A percentile compares a stretch with the other conserved stretches of the same genome.
phyloP scores from a whole-genome alignment of 2,888 invertebrate genomes.

The Mythimna albipuncta region DNA sequence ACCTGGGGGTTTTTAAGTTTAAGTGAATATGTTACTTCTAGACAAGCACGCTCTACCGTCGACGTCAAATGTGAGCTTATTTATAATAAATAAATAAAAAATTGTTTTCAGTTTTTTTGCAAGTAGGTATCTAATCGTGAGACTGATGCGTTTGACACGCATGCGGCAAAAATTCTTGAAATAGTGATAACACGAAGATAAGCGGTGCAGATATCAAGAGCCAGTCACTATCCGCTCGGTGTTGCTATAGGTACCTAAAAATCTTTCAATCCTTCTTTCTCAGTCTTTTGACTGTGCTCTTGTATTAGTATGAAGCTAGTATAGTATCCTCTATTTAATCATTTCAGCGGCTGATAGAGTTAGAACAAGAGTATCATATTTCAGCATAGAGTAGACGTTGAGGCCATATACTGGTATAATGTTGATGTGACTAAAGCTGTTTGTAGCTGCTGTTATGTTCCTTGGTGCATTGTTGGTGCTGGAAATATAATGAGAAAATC shows the following conservation, averaged over 20 bases:
- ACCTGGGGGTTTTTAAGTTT: no score
- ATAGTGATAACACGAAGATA: constrained; percentile 29
- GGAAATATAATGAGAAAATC: constrained; percentile 46
- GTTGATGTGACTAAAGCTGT: constrained; percentile 95
- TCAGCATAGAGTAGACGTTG: constrained; percentile 99
- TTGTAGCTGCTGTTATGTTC: constrained; percentile 96
- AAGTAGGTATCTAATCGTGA: not conserved
- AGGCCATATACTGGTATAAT: constrained; percentile 99
- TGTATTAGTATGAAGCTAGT: constrained; percentile 92
- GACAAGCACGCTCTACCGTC: no score
- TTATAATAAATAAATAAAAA: not conserved
- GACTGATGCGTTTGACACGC: not conserved
- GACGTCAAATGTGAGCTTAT: no score
- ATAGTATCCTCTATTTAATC: constrained; percentile 95
- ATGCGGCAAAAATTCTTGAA: constrained; percentile 5
- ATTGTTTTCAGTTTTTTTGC: not conserved
- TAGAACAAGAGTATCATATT: constrained; percentile 97
- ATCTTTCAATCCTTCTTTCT: no score
- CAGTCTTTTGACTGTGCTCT: constrained; percentile 78
- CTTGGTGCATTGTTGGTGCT: constrained; percentile 96
- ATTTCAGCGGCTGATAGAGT: constrained; percentile 96
- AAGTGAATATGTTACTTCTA: no score
- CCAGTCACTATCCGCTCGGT: not conserved
- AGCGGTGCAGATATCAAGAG: constrained; percentile 37
- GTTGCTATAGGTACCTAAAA: not conserved